Base-by-base conservation (phyloP, 2,797 vertebrate genomes). In the Prunella strophiata region DNA sequence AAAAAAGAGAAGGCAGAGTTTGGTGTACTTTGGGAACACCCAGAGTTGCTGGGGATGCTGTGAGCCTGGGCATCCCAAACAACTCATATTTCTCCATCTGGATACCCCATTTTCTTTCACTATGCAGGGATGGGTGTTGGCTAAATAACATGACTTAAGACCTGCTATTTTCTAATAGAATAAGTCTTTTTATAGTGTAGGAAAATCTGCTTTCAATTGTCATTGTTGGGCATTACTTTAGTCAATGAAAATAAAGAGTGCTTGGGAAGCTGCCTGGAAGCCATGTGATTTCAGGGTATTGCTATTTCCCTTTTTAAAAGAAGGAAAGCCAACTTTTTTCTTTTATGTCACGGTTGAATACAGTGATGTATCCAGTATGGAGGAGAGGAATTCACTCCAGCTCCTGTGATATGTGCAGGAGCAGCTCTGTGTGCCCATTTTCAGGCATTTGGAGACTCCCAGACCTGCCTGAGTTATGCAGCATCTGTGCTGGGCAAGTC, bases 231-330 rank as follows among this genome's bases (percentile, higher is more conserved):
- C 62, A 71, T 93, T 92, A 25, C 77, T 91, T 91, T 80, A 74
- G 91, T 94, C 47, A 79, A 55, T 70, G 50, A 92, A 91, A 90
- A 95, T 68, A 94, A 94, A 96, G 73, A 18, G 91, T 78, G 43
- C 72, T 95, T 92, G 89, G 85, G 89, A 88, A 82, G 89, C 89
- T 97, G 90, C 92, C 89, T 86, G 76, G 87, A 93, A 96, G 82
- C 81, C 7, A 50, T 62, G 84, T 77, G 66, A 90, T 85, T 94
- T 92, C 66, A 43, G 50, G 65, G 81, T 78, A 88, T 59, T 71
- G 38, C 73, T 93, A 65, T 88, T 50, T 95, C 55, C 91, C 76
- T 84, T 92, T 89, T 57, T 78, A 85, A 81, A 91, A 94, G 75
- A 72, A 65, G 87, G 77, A 96, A 86, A 91, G 78, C 85, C 96